Conservation (phyloP, 2,888 invertebrate genomes). For the Drosophila lutescens region DNA sequence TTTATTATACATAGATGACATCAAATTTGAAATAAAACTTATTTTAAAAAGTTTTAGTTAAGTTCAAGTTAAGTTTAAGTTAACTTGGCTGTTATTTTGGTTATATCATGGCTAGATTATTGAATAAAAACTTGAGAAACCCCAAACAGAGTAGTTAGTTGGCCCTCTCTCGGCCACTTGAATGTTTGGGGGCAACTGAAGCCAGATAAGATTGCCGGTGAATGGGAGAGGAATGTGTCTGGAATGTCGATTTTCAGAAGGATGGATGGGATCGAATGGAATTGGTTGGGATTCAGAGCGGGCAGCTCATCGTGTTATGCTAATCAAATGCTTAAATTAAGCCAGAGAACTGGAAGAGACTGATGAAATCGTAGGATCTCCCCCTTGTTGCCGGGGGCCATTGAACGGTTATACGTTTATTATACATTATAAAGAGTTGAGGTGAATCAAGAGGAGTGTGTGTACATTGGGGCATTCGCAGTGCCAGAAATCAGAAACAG, state of each 20-base stretch:
- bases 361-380: background rate
- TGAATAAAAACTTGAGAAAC: conserved; percentile 13
- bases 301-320: conserved; percentile 3
- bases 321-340: conserved; percentile 1
- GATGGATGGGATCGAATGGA: conserved; percentile 4
- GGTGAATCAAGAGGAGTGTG: conserved; percentile 6
- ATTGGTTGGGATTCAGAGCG: background rate
- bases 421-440: background rate
- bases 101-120: conserved; percentile 40
- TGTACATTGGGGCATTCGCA: conserved; percentile 6
- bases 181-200: conserved; percentile 18
- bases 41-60: no score
- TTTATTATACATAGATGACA: no score
- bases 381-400: conserved; percentile 9
- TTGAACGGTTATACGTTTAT: background rate
- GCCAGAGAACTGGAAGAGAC: background rate
- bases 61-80: no score
- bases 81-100: background rate
- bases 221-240: conserved; percentile 14
- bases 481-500: background rate
- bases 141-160: background rate
- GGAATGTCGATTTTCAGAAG: conserved; percentile 8
- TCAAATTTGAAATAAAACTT: no score
- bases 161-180: background rate
- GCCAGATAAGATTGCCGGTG: conserved; percentile 25